phyloP scores from a whole-genome alignment of 2,888 invertebrate species.

The Eurytoma adleriae region DNA sequence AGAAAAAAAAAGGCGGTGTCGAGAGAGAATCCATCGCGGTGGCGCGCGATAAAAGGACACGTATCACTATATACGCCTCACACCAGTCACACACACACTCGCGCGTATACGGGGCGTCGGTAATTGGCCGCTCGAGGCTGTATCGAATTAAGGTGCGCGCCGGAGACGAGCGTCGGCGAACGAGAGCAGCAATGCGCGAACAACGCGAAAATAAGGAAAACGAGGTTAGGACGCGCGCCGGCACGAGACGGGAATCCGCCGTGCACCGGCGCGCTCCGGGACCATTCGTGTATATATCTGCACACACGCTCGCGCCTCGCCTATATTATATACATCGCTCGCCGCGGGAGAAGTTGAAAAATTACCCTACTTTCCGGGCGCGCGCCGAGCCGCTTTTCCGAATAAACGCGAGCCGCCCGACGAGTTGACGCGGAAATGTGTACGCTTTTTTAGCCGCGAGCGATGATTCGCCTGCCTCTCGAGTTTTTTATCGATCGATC shows the following conservation, averaged over 20 bases:
- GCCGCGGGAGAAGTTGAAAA: conserved; percentile 38
- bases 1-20: too few species aligned
- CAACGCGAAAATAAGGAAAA: conserved; percentile 61
- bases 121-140: conserved; percentile 45
- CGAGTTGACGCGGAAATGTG: too few species aligned
- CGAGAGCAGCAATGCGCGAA: conserved; percentile 14
- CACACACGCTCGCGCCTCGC: not conserved
- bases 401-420: too few species aligned
- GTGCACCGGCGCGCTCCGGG: not conserved
- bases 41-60: too few species aligned
- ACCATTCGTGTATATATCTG: not conserved
- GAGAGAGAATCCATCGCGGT: too few species aligned
- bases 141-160: conserved; percentile 38
- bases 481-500: too few species aligned
- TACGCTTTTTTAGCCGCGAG: too few species aligned
- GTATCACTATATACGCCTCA: too few species aligned
- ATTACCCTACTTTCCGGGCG: conserved; percentile 30
- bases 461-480: too few species aligned
- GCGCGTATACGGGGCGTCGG: not conserved
- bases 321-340: not conserved
- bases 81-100: too few species aligned
- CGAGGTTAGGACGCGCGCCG: conserved; percentile 61
- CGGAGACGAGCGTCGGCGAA: conserved; percentile 10
- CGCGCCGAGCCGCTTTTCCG: not conserved
- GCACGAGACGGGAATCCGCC: conserved; percentile 60